A percentile compares a stretch with the other conserved stretches of the same genome.
Evolutionary conservation across 2,113 vertebrate species (phyloP).

Genomic region (Entomyzon cyanotis): DNA sequence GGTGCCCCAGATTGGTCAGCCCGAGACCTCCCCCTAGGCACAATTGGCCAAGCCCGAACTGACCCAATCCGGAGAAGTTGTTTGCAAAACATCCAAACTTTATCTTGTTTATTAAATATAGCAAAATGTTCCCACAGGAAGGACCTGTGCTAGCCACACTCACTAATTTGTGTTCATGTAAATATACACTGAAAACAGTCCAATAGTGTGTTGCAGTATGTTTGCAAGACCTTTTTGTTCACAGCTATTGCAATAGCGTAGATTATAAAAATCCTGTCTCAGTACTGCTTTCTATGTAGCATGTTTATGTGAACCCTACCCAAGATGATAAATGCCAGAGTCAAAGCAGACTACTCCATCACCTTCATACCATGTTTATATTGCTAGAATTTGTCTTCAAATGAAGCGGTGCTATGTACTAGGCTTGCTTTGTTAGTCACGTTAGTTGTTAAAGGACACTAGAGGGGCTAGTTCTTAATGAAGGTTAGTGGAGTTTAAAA

Average conservation of each 20-base stretch:
- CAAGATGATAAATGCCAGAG: not conserved
- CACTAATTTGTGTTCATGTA: not conserved
- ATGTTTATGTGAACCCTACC: not conserved
- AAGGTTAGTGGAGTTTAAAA: not conserved
- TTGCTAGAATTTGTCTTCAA: not conserved
- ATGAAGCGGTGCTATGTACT: not conserved
- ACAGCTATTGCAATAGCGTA: fast-evolving
- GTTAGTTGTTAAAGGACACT: not conserved
- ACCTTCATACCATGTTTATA: not conserved
- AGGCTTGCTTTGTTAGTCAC: not conserved
- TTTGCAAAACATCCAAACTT: no score
- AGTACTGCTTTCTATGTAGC: not conserved
- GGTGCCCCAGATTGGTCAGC: no score
- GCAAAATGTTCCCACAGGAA: no score
- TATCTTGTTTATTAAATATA: no score
- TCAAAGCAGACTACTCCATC: not conserved
- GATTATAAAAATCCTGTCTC: not conserved
- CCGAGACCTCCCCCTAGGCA: no score
- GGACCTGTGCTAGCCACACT: no score
- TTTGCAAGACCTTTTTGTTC: not conserved
- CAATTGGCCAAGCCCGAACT: no score
- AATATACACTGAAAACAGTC: not conserved
- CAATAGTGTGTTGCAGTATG: not conserved
- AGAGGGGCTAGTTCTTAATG: not conserved
- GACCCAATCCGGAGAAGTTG: no score